phyloP scores from a whole-genome alignment of 2,113 vertebrate genomes.

The Bufo bufo region DNA sequence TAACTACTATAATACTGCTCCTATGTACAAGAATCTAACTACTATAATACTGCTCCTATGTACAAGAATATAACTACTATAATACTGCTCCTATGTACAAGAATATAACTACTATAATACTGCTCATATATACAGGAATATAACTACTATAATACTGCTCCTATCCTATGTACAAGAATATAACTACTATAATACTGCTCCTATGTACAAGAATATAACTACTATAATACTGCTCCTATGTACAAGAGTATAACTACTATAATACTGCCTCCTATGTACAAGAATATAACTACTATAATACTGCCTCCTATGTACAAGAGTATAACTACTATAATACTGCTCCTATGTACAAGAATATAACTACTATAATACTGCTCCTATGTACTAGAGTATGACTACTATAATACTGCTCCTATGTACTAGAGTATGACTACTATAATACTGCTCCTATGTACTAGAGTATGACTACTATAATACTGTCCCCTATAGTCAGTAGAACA shows the following conservation, averaged over 20 bases:
- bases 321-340: slow-evolving; percentile 2
- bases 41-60: neutral
- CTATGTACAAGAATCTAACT: neutral
- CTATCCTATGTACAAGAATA: neutral
- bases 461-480: no score
- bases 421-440: neutral
- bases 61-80: neutral
- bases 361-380: no score
- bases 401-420: neutral
- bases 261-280: no score
- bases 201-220: neutral
- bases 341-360: neutral
- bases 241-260: neutral
- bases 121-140: neutral
- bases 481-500: no score
- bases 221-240: neutral
- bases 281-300: neutral
- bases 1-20: neutral
- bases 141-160: neutral
- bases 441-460: neutral
- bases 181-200: slow-evolving; percentile 4
- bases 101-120: neutral
- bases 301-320: neutral
- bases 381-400: neutral
- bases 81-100: no score